These are phyloP conservation scores for Heterotilapia buettikoferi DNA, from an alignment of 2,113 vertebrate genomes.

Conservation along the genomic window DNA sequence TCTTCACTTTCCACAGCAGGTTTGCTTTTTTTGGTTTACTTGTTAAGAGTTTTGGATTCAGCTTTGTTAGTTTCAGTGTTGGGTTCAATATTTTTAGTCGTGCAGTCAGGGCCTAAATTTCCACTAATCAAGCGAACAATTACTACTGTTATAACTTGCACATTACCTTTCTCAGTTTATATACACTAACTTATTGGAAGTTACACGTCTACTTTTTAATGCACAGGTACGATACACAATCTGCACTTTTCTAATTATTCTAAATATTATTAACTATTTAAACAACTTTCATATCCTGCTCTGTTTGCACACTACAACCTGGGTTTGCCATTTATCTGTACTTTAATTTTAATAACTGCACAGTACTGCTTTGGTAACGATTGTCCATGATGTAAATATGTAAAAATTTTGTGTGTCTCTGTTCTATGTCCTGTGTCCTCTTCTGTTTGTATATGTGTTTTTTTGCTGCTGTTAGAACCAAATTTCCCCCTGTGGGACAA, in stretches of 20 bases:
- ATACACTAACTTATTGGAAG: neutral
- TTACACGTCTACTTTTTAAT: accelerated
- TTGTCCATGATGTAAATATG: accelerated
- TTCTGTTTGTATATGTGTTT: neutral
- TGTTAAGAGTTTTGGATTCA: accelerated
- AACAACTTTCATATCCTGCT: accelerated
- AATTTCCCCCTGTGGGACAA: accelerated
- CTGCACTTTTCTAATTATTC: neutral
- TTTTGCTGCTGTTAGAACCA: accelerated
- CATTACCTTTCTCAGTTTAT: neutral
- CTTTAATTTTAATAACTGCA: accelerated
- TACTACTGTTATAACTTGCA: accelerated
- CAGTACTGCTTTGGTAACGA: neutral
- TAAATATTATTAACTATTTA: neutral
- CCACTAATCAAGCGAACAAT: accelerated
- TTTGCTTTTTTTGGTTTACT: neutral
- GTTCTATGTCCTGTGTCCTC: neutral
- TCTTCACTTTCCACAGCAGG: neutral
- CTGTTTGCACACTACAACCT: neutral
- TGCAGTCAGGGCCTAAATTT: neutral
- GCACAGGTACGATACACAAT: accelerated
- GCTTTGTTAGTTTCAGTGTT: neutral
- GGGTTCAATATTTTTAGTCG: neutral
- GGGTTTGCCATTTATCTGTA: accelerated
- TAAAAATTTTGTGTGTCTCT: accelerated